phyloP scores from a whole-genome alignment of 2,113 vertebrate genomes.

The Atractosteus spatula region DNA sequence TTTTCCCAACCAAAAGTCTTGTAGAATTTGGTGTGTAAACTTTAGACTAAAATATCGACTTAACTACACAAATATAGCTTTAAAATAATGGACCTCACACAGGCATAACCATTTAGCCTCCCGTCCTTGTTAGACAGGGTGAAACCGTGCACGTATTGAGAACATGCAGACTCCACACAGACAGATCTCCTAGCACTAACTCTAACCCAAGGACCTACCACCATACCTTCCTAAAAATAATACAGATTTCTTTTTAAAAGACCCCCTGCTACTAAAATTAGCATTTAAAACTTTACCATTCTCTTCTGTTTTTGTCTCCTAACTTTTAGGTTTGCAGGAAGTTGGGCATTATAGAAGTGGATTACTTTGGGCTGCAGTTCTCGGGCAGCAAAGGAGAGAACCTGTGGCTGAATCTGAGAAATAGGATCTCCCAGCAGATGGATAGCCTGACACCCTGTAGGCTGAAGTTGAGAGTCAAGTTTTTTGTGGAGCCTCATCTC shows the following conservation, averaged over 20 bases:
- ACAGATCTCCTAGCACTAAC: background rate
- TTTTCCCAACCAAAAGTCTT: too few species aligned
- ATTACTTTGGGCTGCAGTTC: conserved; percentile 97
- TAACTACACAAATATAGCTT: too few species aligned
- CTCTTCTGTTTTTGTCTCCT: background rate
- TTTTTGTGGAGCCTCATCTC: conserved; percentile 97
- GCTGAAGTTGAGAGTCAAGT: conserved; percentile 89
- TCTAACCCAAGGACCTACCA: too few species aligned
- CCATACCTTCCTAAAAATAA: background rate
- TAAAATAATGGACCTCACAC: too few species aligned
- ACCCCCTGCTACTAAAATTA: background rate
- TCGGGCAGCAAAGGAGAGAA: conserved; percentile 93
- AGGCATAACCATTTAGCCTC: too few species aligned
- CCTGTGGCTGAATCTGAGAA: conserved; percentile 96
- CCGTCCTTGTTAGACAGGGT: too few species aligned
- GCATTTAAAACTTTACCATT: background rate
- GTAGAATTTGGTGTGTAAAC: too few species aligned
- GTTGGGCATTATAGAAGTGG: conserved; percentile 93
- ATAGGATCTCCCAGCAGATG: conserved; percentile 96
- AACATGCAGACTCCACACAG: too few species aligned
- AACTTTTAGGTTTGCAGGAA: conserved; percentile 85
- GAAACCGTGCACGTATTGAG: too few species aligned
- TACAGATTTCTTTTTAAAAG: background rate
- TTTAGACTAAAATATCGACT: too few species aligned
- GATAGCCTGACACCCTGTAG: conserved; percentile 88